Evolutionary conservation across 2,888 invertebrate species (phyloP).

Genomic region (Ephialtes manifestator): DNA sequence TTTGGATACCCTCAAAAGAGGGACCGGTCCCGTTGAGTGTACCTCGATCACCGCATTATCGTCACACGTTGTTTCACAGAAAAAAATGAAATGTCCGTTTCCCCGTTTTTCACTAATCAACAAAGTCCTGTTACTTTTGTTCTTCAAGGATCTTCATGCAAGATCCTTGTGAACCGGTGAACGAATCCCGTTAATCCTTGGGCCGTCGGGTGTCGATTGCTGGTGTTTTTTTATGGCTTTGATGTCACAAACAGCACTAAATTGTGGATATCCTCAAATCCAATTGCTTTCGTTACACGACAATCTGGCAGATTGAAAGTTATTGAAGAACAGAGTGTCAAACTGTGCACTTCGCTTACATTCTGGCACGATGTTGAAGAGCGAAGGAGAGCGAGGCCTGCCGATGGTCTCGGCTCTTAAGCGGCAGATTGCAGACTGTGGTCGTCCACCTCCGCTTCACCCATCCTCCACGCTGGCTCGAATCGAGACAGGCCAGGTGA

Average conservation of each 20-base stretch:
- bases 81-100: not conserved
- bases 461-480: constrained; percentile 64
- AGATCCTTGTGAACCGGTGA: not conserved
- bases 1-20: constrained; percentile 79
- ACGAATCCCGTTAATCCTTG: constrained; percentile 27
- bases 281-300: not conserved
- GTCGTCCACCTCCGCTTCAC: constrained; percentile 77
- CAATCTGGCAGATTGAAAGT: not conserved
- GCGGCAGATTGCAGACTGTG: constrained; percentile 83
- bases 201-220: constrained; percentile 52
- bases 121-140: not conserved
- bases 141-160: constrained; percentile 30
- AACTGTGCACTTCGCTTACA: constrained; percentile 53
- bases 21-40: constrained; percentile 41
- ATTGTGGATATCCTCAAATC: not conserved
- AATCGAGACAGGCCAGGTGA: constrained; percentile 63
- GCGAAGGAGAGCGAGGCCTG: constrained; percentile 72
- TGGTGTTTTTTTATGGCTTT: not conserved
- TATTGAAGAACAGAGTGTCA: not conserved
- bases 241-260: constrained; percentile 1
- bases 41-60: constrained; percentile 71
- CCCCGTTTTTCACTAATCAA: constrained; percentile 3
- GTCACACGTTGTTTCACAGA: constrained; percentile 1
- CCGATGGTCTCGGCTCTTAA: constrained; percentile 79
- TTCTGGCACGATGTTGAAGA: constrained; percentile 72